Base-by-base conservation (phyloP, 2,113 vertebrate species). In the Oostethus manadensis region DNA sequence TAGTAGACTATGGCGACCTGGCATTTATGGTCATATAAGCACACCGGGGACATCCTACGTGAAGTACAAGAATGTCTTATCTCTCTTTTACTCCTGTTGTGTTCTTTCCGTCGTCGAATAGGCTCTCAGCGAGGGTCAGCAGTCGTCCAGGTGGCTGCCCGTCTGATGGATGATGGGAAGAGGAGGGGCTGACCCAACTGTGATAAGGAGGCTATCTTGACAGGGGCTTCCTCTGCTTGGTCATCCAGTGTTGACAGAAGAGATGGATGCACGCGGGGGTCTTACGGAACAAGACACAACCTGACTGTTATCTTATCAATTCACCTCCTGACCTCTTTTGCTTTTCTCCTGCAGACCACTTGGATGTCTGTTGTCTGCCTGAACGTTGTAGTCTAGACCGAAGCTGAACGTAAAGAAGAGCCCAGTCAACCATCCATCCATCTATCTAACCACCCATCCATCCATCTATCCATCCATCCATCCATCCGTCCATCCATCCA, bases 151-250 rank as follows among this genome's bases (percentile, higher is more conserved):
- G 79, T 83, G 81, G 77, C 65, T 77, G 82, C 69, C 64, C 43
- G 51, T 11, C 71, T 89, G 84, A 88, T 84, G 79, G 88, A 89
- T 86, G 82, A 81, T 78, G 74, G 82, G 70, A 80, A 81, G 50
- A 56, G 64, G 67, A 70, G 71, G 73, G 74, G 56, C 66, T 45
- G 75, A 68, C 70, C 62, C 2, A 14, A 56, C 51, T n/a, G 44
- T 72, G 88, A 89, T 89, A 89, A 87, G 78, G 66, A 73, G 56
- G 59, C 64, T 85, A 88, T 89, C 84, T 88, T 74, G 87, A 89
- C 84, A 84, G 68, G 71, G 59, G 74, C 79, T 90, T 89, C 85
- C 87, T 89, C 79, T 85, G 60, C 59, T 75, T 64, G 70, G 81
- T 83, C 78, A 77, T 76, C 81, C 38, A 45, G 62, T 67, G 87